These are phyloP conservation scores for Atrichornis clamosus DNA, from an alignment of 2,113 vertebrate species.

Conservation along the genomic window DNA sequence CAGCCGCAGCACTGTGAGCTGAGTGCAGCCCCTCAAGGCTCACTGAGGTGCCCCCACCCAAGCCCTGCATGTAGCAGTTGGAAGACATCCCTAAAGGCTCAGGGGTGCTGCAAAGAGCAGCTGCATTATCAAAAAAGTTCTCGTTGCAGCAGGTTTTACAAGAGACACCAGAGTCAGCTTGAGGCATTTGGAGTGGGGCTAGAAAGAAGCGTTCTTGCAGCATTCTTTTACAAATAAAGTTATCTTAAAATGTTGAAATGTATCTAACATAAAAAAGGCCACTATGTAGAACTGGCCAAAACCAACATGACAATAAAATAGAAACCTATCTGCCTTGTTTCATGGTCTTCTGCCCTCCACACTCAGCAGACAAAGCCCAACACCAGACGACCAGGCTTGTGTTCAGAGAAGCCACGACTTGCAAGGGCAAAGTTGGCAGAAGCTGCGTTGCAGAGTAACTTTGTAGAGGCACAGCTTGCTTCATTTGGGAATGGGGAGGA, in stretches of 20 bases:
- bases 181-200: not conserved
- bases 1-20: not conserved
- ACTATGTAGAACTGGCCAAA: not conserved
- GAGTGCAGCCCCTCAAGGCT: not conserved
- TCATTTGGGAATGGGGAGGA: no score
- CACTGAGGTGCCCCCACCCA: rapidly evolving
- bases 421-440: not conserved
- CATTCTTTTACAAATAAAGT: not conserved
- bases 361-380: not conserved
- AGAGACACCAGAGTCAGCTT: not conserved
- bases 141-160: not conserved
- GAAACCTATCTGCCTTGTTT: not conserved
- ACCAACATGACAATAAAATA: not conserved
- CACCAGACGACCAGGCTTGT: rapidly evolving
- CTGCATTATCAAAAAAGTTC: not conserved
- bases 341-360: not conserved
- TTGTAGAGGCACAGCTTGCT: not conserved
- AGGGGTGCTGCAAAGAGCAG: not conserved
- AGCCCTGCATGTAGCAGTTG: not conserved
- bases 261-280: not conserved
- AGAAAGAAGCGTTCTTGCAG: not conserved
- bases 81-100: not conserved
- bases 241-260: not conserved
- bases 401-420: not conserved
- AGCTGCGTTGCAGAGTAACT: not conserved